Evolutionary conservation across 1,140 invertebrate species (phyloP).

Genomic region (Oppia nitens): DNA sequence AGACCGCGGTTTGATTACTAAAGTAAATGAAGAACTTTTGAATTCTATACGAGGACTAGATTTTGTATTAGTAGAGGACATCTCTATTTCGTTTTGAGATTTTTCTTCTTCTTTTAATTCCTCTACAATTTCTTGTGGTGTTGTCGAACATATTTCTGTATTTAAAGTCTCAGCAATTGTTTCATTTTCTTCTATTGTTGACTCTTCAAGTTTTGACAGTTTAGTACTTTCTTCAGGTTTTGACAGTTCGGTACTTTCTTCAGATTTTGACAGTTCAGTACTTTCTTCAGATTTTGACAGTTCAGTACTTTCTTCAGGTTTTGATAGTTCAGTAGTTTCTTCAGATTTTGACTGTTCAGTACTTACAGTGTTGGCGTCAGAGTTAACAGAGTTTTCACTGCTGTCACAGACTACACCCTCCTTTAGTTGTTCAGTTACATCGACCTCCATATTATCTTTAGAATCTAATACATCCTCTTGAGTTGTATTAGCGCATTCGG

Average conservation of each 20-base stretch:
- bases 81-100: neutral
- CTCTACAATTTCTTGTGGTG: neutral
- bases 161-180: conserved; percentile 1
- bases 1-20: neutral
- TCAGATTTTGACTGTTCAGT: neutral
- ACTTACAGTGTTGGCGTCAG: neutral
- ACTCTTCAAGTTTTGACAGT: neutral
- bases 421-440: neutral
- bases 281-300: neutral
- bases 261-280: neutral
- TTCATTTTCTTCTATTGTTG: neutral
- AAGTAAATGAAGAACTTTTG: neutral
- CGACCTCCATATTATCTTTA: neutral
- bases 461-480: neutral
- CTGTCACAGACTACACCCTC: neutral
- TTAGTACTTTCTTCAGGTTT: neutral
- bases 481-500: neutral
- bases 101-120: neutral
- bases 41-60: neutral
- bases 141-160: too few species aligned
- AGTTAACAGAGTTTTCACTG: neutral
- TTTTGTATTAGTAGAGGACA: neutral
- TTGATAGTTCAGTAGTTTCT: neutral
- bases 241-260: neutral
- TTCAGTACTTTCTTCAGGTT: neutral